phyloP scores from a whole-genome alignment of 2,888 invertebrate species.

The Strigamia maritima region DNA sequence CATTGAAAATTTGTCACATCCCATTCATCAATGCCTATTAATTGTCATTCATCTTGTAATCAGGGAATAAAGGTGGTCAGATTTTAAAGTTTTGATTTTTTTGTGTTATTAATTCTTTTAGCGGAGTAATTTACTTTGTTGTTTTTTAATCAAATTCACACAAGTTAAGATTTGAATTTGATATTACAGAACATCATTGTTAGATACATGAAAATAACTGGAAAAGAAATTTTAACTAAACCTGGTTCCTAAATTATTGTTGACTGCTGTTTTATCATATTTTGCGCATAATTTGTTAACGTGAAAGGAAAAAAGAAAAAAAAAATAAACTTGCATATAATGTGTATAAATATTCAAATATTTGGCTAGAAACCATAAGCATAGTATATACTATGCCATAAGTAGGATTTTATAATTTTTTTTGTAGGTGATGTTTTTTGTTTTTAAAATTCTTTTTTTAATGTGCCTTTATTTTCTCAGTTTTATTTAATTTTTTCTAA shows the following conservation, averaged over 20 bases:
- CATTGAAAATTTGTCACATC: conserved; percentile 5
- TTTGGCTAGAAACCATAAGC: conserved; percentile 1
- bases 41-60: conserved; percentile 23
- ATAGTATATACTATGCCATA: no score
- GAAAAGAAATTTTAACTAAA: not conserved
- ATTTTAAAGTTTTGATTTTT: conserved; percentile 1
- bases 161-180: not conserved
- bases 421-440: conserved; percentile 1
- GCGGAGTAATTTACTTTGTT: not conserved
- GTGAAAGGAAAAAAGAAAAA: not conserved
- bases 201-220: not conserved
- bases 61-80: conserved; percentile 23
- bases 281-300: conserved; percentile 33
- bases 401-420: not conserved
- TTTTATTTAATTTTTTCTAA: not conserved
- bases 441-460: not conserved
- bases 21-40: conserved; percentile 11
- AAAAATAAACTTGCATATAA: not conserved
- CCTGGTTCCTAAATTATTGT: conserved; percentile 39
- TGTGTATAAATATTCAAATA: conserved; percentile 16
- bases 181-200: not conserved
- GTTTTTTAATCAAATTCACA: not conserved
- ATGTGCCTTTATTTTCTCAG: not conserved
- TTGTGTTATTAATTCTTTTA: conserved; percentile 4
- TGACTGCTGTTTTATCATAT: conserved; percentile 27